These are phyloP conservation scores for Forbesichthys papilliferus DNA, from an alignment of 2,113 vertebrate genomes.

Conservation along the genomic window DNA sequence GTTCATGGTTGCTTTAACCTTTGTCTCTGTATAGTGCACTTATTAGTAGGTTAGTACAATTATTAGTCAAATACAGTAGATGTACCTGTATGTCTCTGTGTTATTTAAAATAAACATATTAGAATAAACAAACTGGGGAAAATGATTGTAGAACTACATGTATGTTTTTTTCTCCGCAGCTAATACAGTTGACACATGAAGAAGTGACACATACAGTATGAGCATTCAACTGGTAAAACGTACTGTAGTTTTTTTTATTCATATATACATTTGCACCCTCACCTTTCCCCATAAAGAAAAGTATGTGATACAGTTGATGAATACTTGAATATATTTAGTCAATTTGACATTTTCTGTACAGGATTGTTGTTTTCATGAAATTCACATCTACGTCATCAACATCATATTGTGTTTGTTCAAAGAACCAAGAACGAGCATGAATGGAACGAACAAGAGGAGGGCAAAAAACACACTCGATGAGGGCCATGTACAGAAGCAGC, in stretches of 20 bases:
- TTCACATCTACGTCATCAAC: conserved; percentile 94
- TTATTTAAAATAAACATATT: too few species aligned
- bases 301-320: conserved; percentile 89
- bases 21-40: not conserved
- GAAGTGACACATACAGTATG: conserved; percentile 47
- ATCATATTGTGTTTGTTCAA: conserved; percentile 84
- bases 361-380: conserved; percentile 86
- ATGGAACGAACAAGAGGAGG: conserved; percentile 59
- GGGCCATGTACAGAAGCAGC: conserved; percentile 93
- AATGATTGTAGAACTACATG: too few species aligned
- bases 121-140: too few species aligned
- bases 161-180: too few species aligned
- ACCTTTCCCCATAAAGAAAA: conserved; percentile 85
- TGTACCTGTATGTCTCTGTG: too few species aligned
- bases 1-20: not conserved
- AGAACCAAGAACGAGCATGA: conserved; percentile 95
- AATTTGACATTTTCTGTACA: conserved; percentile 94
- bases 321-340: conserved; percentile 88
- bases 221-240: conserved; percentile 83
- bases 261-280: conserved; percentile 84
- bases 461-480: conserved; percentile 69
- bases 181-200: conserved; percentile 18
- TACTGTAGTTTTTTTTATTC: conserved; percentile 91
- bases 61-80: too few species aligned
- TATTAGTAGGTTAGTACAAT: too few species aligned